phyloP scores from a whole-genome alignment of 2,113 vertebrate species.

The Alaudala cheleensis region DNA sequence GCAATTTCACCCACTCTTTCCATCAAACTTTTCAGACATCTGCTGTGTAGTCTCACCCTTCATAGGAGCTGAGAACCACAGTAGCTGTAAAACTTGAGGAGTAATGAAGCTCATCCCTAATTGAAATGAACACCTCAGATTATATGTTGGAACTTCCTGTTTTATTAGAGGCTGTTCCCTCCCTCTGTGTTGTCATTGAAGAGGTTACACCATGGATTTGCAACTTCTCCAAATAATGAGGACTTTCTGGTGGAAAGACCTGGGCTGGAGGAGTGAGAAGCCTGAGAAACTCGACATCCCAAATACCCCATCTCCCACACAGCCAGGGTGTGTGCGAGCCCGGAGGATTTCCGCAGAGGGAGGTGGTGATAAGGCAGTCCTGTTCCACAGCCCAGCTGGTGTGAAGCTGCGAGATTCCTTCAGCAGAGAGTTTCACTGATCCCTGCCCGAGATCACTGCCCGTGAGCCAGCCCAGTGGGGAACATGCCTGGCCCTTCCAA shows the following conservation, averaged over 20 bases:
- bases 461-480: background rate
- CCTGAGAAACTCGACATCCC: background rate
- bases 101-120: background rate
- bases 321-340: background rate
- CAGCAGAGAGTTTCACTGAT: background rate
- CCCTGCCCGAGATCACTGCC: background rate
- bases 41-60: background rate
- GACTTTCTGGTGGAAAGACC: background rate
- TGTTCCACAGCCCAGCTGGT: background rate
- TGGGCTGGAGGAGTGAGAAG: background rate
- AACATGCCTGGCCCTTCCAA: background rate
- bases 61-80: background rate
- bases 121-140: slow-evolving; percentile 1
- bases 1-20: background rate
- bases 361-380: background rate
- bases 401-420: background rate
- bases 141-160: background rate
- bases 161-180: background rate
- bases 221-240: background rate
- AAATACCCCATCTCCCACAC: background rate
- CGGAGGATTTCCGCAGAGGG: background rate
- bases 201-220: background rate
- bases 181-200: background rate
- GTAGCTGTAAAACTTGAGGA: background rate
- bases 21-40: background rate